phyloP scores from a whole-genome alignment of 1,140 invertebrate genomes.

The Cotesia typhae region DNA sequence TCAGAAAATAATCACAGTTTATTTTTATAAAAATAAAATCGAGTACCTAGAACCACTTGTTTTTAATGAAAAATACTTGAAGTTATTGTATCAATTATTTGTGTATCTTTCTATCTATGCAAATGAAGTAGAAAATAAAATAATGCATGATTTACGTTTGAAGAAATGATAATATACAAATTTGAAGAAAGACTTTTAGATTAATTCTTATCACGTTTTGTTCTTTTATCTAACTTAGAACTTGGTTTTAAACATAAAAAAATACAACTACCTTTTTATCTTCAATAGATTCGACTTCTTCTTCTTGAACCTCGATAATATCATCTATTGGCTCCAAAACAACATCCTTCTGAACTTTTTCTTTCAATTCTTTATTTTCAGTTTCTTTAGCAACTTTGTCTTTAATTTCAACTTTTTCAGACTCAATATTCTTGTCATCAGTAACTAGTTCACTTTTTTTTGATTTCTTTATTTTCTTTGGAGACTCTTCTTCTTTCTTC shows the following conservation, averaged over 20 bases:
- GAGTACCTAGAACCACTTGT: too few relatives aligned
- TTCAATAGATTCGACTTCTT: conserved; percentile 59
- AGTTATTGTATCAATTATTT: not conserved
- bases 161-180: too few relatives aligned
- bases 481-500: conserved; percentile 67
- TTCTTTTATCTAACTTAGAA: too few relatives aligned
- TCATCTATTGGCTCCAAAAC: conserved; percentile 55
- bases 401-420: conserved; percentile 61
- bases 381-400: conserved; percentile 67
- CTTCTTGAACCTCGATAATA: conserved; percentile 49
- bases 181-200: too few relatives aligned
- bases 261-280: conserved; percentile 49
- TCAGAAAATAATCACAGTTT: too few relatives aligned
- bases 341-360: conserved; percentile 61
- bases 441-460: conserved; percentile 59
- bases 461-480: conserved; percentile 64
- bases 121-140: too few relatives aligned
- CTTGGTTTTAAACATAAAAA: not conserved
- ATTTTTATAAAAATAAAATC: too few relatives aligned
- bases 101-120: too few relatives aligned
- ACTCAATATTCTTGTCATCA: conserved; percentile 59
- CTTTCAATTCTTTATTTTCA: conserved; percentile 65
- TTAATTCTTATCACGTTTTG: too few relatives aligned
- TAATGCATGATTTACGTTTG: too few relatives aligned
- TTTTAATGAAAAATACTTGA: too few relatives aligned